Evolutionary conservation across 2,888 invertebrate species (phyloP), one percentile per base, ranked within the genome.

Genomic region (Apeira syringaria): DNA sequence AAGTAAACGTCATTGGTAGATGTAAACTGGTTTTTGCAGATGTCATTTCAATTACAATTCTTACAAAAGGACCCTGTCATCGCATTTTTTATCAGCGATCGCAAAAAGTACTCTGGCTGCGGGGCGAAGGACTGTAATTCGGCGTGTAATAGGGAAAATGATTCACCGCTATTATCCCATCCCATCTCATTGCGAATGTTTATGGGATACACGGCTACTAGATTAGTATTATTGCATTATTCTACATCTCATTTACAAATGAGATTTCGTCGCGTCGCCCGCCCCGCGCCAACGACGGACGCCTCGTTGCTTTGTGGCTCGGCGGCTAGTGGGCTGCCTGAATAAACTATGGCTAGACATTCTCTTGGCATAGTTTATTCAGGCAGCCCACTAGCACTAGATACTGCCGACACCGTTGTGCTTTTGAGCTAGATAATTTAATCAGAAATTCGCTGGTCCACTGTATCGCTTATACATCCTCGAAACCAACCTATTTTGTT

Each of bases 111-210:
- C 31, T 30, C 35, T 17, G 20, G 27, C 20, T 15, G 45, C 30
- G 44, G 22, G 33, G 44, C 15, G 15, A 15, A 15, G 30, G 22
- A 29, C 42, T 25, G 40, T 38, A 36, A 44, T 36, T 20, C 45
- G 41, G 27, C 47, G 47, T 46, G 48, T 56, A 53, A 60, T 56
- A 50, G 36, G 53, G 49, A 53, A 50, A 59, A 47, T 50, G 54
- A 59, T 29, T 57, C 53, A 47, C 42, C 36, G 34, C 35, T 27
- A 25, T 42, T 36, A 33, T 38, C 30, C 27, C 27, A 13, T 40
- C 37, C 27, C 24, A 13, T 40, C 37, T 28, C 42, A 12, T 34
- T 33, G 44, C 34, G 33, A 40, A 50, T 20, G 25, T 32, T 25
- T 5, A 11, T 32, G 32, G 39, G 25, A 32, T 40, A 41, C 36